Base-by-base conservation (phyloP, 2,888 invertebrate genomes). In the Ophraella communa region DNA sequence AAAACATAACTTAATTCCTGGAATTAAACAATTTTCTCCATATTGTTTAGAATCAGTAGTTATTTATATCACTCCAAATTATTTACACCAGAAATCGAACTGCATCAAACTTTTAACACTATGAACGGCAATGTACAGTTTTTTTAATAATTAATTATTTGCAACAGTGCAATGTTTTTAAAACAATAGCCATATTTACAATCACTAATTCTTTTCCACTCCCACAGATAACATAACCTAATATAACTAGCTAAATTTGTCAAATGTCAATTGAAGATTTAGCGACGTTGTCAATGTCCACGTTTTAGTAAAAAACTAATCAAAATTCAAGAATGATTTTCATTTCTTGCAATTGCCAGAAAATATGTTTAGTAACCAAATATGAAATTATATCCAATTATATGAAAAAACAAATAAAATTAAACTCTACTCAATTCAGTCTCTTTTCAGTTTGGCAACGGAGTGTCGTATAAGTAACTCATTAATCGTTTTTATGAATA, bases 1-100 rank as follows among this genome's bases (percentile, higher is more conserved):
- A 14, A 2, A 35, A 39, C 14, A 44, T 11, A 21, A 56, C 53
- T 65, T 57, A 58, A 54, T 69, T 69, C 68, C 57, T 39, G 57
- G 68, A 69, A 69, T 33, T 57, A 57, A 47, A 33, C 57, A 57
- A 33, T 64, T 56, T 49, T 66, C 56, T 65, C 68, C 68, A 69
- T 69, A 69, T 66, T 68, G 68, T 64, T 64, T 51, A 59, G 51
- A 39, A 39, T 14, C 14, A 39, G 4, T 8, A 39, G 11, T 30
- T 11, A 30, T 2, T 30, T 8, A 39, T 39, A 39, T 39, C 39
- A 35, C 35, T 11, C 30, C 4, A 24, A 24, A 7, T 5, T n/a
- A 39, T 39, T 39, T 39, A 39, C 14, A 17, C 4, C 39, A 17
- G 17, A 39, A 39, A 10, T 30, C 30, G 11, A 11, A 11, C 30